These are phyloP conservation scores for Drosophila lacteicornis DNA, from an alignment of 1,140 invertebrate species.

Conservation along the genomic window DNA sequence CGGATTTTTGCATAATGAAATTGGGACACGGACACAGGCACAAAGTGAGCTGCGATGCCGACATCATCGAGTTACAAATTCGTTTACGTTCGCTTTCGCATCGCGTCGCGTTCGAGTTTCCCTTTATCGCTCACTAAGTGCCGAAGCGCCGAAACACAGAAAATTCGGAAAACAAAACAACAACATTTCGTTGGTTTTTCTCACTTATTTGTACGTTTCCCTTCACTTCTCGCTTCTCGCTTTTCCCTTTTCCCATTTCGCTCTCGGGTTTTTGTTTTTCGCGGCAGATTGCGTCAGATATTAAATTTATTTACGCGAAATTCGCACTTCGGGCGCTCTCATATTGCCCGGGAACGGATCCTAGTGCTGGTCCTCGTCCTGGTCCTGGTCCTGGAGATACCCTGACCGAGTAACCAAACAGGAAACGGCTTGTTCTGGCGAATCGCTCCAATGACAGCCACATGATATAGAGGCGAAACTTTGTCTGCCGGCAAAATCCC, in stretches of 20 bases:
- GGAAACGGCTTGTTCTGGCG: conserved; percentile 13
- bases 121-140: conserved; percentile 33
- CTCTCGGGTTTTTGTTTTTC: conserved; percentile 35
- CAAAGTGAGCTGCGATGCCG: conserved; percentile 47
- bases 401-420: conserved; percentile 1
- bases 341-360: conserved; percentile 21
- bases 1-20: conserved; percentile 65
- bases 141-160: conserved; percentile 6
- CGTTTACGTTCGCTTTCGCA: conserved; percentile 43
- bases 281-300: conserved; percentile 75
- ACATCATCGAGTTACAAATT: conserved; percentile 68
- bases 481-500: conserved; percentile 10
- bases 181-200: conserved; percentile 17
- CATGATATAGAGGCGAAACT: conserved; percentile 37
- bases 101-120: conserved; percentile 15
- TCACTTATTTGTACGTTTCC: conserved; percentile 13
- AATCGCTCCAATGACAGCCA: conserved; percentile 30
- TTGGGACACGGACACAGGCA: conserved; percentile 35
- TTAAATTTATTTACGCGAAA: conserved; percentile 76
- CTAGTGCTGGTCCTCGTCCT: no score
- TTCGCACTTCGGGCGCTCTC: conserved; percentile 61
- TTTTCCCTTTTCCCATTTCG: neutral
- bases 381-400: conserved; percentile 4
- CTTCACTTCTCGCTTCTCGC: neutral
- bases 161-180: conserved; percentile 12